Percentiles rank a stretch among this genome's conserved stretches.
These are phyloP conservation scores for Numenius phaeopus DNA, from an alignment of 2,797 vertebrate species.

Conservation along the genomic window DNA sequence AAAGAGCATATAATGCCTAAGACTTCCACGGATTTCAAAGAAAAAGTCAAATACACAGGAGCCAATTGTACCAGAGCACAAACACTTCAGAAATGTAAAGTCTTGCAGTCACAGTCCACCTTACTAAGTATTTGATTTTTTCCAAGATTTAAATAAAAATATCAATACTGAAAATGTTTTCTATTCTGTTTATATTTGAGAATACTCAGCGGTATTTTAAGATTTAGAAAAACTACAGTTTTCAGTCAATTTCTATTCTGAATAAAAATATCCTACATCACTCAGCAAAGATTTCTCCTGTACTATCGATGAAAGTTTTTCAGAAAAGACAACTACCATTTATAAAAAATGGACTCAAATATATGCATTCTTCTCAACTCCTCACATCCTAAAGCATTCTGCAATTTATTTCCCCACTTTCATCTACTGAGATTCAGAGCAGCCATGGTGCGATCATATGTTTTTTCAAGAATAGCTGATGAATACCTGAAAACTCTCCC, in stretches of 20 bases:
- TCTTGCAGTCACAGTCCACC: background rate
- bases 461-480: conserved; percentile 80
- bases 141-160: background rate
- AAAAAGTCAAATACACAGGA: background rate
- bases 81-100: background rate
- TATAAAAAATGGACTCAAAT: conserved; percentile 70
- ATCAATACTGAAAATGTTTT: background rate
- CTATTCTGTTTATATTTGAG: background rate
- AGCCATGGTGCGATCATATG: conserved; percentile 76
- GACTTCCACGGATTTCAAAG: background rate
- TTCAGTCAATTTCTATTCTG: conserved; percentile 55
- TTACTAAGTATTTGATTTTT: background rate
- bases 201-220: conserved; percentile 10
- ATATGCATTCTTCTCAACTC: conserved; percentile 19
- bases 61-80: background rate
- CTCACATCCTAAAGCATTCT: conserved; percentile 62
- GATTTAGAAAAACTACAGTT: conserved; percentile 8
- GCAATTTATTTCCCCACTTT: conserved; percentile 70
- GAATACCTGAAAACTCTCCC: conserved; percentile 77
- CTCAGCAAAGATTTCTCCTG: conserved; percentile 19
- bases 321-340: conserved; percentile 68
- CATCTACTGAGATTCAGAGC: conserved; percentile 70
- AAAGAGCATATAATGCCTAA: background rate
- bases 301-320: conserved; percentile 61
- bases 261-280: conserved; percentile 51